phyloP scores from a whole-genome alignment of 1,140 invertebrate genomes.

The Platyscapa corneri region DNA sequence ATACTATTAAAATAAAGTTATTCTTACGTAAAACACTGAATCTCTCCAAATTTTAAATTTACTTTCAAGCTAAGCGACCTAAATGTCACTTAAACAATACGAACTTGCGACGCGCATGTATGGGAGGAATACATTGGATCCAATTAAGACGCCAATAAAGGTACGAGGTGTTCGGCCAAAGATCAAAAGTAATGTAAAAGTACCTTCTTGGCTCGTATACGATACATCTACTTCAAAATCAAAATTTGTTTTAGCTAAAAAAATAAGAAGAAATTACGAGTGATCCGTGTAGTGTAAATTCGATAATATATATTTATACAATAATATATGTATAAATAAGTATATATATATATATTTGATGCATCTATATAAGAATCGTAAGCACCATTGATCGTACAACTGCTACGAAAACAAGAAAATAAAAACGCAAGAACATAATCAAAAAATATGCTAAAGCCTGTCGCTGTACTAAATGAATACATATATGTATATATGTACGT shows the following conservation, averaged over 20 bases:
- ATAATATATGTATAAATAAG: neutral
- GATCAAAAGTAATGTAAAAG: neutral
- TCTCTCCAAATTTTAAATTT: too few relatives aligned
- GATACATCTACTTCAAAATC: slow-evolving; percentile 25
- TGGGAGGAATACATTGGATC: neutral
- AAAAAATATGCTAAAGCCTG: slow-evolving; percentile 61
- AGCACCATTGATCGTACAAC: slow-evolving; percentile 55
- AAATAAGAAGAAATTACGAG: slow-evolving; percentile 48
- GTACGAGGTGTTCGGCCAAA: neutral
- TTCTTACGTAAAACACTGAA: too few relatives aligned
- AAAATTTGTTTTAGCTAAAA: slow-evolving; percentile 19
- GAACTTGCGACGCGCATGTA: neutral
- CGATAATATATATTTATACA: slow-evolving; percentile 31
- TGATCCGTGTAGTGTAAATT: slow-evolving; percentile 47
- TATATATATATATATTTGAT: neutral
- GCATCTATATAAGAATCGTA: neutral
- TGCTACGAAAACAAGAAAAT: slow-evolving; percentile 44
- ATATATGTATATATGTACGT: too few relatives aligned
- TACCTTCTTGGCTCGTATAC: neutral
- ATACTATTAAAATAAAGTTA: too few relatives aligned
- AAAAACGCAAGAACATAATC: slow-evolving; percentile 53
- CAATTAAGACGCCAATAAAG: neutral
- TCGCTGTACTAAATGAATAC: slow-evolving; percentile 62
- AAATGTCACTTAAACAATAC: slow-evolving; percentile 10
- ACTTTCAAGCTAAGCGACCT: too few relatives aligned